phyloP scores from a whole-genome alignment of 2,113 vertebrate species.

The Mesoclemmys tuberculata region DNA sequence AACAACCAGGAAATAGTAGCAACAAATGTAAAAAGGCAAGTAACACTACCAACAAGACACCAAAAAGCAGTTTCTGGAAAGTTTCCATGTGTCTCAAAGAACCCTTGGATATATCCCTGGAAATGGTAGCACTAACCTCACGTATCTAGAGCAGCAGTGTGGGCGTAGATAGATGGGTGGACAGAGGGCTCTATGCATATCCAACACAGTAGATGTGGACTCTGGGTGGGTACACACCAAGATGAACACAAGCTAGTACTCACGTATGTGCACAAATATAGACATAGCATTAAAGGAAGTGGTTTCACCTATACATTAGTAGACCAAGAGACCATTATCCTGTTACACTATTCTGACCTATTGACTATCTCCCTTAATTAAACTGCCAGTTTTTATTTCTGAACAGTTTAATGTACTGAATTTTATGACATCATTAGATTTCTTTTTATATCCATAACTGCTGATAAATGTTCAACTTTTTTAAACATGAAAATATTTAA shows the following conservation, averaged over 20 bases:
- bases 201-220: background rate
- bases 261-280: background rate
- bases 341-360: conserved; percentile 7
- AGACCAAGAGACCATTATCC: background rate
- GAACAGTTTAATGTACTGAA: conserved; percentile 32
- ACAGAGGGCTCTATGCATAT: background rate
- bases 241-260: background rate
- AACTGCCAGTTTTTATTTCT: conserved; percentile 17
- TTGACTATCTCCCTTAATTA: conserved; percentile 41
- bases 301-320: conserved; percentile 12
- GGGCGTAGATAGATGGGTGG: background rate
- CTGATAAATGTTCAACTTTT: conserved; percentile 39
- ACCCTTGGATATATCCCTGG: background rate
- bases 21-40: background rate
- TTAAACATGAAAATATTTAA: conserved; percentile 42
- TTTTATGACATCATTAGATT: conserved; percentile 56
- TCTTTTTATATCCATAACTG: conserved; percentile 62
- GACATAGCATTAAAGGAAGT: background rate
- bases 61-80: background rate
- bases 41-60: background rate
- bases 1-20: background rate
- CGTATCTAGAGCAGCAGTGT: background rate
- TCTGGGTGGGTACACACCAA: background rate
- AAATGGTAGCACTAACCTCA: background rate
- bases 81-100: background rate